Conservation (phyloP, 64 coral and sea anemone genomes). For the Pocillopora damicornis region DNA sequence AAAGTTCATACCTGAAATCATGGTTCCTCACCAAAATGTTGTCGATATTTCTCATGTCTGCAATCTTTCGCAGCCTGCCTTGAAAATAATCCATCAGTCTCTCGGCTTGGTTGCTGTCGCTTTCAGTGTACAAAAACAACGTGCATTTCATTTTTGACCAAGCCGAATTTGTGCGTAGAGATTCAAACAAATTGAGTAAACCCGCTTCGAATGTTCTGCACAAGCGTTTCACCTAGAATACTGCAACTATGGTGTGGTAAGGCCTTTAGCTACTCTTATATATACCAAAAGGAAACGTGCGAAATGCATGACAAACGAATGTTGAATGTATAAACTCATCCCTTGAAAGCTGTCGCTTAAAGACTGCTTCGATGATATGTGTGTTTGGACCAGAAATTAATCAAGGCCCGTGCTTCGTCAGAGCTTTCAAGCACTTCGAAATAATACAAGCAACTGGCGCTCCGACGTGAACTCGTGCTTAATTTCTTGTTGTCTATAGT, state of each 20-base stretch:
- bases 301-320: neutral
- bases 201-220: neutral
- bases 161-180: neutral
- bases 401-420: too few relatives aligned
- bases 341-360: too few relatives aligned
- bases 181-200: neutral
- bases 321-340: too few relatives aligned
- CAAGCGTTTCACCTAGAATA: too few relatives aligned
- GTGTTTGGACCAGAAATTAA: too few relatives aligned
- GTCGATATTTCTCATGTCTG: conserved; percentile 5
- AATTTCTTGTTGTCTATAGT: too few relatives aligned
- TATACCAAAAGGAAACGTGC: neutral
- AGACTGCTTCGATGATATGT: too few relatives aligned
- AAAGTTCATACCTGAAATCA: conserved; percentile 5
- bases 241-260: too few relatives aligned
- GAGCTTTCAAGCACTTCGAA: too few relatives aligned
- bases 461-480: too few relatives aligned
- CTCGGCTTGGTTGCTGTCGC: conserved; percentile 36
- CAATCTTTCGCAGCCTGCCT: neutral
- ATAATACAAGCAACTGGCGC: too few relatives aligned
- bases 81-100: conserved; percentile 40
- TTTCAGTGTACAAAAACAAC: conserved; percentile 21
- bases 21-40: conserved; percentile 10
- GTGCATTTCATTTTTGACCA: conserved; percentile 6
- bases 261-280: too few relatives aligned